Evolutionary conservation across 2,888 invertebrate genomes (phyloP).

Genomic region (Polymixis lichenea): DNA sequence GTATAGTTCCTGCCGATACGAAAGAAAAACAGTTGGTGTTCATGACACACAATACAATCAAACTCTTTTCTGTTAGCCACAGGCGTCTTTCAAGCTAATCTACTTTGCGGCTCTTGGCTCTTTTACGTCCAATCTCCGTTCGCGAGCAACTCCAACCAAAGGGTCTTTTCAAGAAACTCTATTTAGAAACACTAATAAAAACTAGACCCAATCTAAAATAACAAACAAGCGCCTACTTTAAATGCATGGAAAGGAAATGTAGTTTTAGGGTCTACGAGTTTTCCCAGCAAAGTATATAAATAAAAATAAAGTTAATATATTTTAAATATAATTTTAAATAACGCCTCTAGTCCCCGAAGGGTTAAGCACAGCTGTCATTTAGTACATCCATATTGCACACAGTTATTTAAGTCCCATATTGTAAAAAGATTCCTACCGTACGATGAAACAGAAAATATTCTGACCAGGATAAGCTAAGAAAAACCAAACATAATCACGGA

Average conservation of each 20-base stretch:
- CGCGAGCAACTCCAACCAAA: neutral
- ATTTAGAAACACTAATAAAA: neutral
- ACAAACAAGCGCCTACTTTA: conserved; percentile 18
- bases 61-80: neutral
- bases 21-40: neutral
- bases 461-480: no score
- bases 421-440: no score
- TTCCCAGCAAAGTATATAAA: neutral
- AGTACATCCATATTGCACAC: neutral
- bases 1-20: neutral
- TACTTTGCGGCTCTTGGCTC: neutral
- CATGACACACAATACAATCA: neutral
- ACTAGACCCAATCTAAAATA: neutral
- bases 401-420: neutral
- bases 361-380: neutral
- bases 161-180: neutral
- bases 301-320: no score
- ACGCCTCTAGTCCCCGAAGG: neutral
- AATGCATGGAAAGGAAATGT: conserved; percentile 8
- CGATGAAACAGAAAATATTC: no score
- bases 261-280: neutral
- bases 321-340: neutral
- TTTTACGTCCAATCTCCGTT: conserved; percentile 15
- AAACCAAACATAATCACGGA: no score
- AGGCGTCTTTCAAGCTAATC: neutral